Conservation (phyloP, 2,888 invertebrate genomes). For the Hemicrepidius hirtus region DNA sequence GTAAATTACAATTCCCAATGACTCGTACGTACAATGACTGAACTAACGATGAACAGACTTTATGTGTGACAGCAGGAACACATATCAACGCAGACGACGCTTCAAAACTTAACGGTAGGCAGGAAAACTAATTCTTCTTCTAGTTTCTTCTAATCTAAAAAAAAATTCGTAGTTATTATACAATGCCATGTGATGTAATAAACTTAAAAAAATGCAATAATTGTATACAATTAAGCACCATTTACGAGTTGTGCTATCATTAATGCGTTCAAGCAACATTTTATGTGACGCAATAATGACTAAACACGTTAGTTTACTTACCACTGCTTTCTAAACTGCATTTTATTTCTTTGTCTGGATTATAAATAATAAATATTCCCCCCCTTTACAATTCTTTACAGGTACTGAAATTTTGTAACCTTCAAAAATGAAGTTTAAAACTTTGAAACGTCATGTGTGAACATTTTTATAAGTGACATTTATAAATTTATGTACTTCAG, state of each 20-base stretch:
- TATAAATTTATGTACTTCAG: too few relatives aligned
- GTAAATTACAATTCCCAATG: too few relatives aligned
- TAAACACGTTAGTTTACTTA: slow-evolving; percentile 4
- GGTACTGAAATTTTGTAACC: too few relatives aligned
- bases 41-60: too few relatives aligned
- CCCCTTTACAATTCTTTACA: background rate
- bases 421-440: background rate
- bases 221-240: slow-evolving; percentile 14
- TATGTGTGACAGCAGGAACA: too few relatives aligned
- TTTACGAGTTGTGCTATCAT: slow-evolving; percentile 1
- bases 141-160: background rate
- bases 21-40: too few relatives aligned
- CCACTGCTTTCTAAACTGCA: slow-evolving; percentile 11
- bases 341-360: background rate
- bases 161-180: background rate
- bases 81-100: too few relatives aligned
- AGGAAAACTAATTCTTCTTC: too few relatives aligned
- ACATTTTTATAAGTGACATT: too few relatives aligned
- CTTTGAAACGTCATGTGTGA: too few relatives aligned
- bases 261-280: slow-evolving; percentile 14
- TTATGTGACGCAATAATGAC: slow-evolving; percentile 7
- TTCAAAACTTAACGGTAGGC: too few relatives aligned
- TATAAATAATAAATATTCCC: background rate
- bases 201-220: slow-evolving; percentile 3
- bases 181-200: background rate